These are phyloP conservation scores for Percopsis transmontana DNA, from an alignment of 2,113 vertebrate genomes.

Conservation along the genomic window DNA sequence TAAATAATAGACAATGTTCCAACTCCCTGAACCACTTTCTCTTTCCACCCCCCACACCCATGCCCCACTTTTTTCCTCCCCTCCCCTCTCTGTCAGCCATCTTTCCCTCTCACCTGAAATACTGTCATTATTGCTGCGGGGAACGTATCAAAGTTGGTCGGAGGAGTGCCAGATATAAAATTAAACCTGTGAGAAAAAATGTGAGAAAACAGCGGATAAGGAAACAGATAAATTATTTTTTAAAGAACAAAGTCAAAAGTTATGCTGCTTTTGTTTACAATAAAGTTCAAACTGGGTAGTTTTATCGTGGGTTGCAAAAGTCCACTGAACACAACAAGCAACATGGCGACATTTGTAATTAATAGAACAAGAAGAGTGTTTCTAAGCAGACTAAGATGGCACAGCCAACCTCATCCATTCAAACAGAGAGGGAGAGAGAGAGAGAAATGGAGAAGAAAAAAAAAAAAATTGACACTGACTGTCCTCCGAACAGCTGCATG, in stretches of 20 bases:
- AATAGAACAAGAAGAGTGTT: too few relatives aligned
- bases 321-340: too few relatives aligned
- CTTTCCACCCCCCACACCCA: background rate
- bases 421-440: background rate
- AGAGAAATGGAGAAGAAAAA: background rate
- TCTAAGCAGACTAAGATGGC: too few relatives aligned
- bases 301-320: too few relatives aligned
- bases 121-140: conserved; percentile 99
- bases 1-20: background rate
- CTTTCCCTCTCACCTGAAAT: conserved; percentile 85
- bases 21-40: background rate
- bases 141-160: conserved; percentile 97
- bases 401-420: too few relatives aligned
- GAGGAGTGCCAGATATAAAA: conserved; percentile 89
- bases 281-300: too few relatives aligned
- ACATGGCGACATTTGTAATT: too few relatives aligned
- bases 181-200: conserved; percentile 73
- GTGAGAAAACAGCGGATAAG: background rate
- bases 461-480: conserved; percentile 80
- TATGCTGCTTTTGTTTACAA: too few relatives aligned
- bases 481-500: conserved; percentile 97
- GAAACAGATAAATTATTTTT: background rate
- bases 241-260: too few relatives aligned
- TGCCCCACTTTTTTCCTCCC: background rate
- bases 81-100: background rate